Conservation (phyloP, 2,113 vertebrate genomes). For the Pomatostomus ruficeps region DNA sequence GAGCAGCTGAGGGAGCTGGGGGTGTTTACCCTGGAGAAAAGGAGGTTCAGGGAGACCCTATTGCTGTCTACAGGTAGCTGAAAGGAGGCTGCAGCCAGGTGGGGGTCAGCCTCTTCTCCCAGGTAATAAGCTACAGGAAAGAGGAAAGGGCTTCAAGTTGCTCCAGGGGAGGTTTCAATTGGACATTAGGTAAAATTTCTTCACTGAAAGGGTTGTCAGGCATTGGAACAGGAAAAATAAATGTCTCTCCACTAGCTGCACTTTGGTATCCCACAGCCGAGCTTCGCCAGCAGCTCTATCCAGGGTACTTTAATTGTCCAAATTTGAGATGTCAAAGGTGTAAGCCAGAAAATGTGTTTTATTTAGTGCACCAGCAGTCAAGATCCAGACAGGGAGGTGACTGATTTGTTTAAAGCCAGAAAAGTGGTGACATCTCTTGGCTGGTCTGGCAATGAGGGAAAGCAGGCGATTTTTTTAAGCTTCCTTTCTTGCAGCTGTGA, state of each 20-base stretch:
- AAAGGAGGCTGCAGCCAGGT: not conserved
- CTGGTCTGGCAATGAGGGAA: not conserved
- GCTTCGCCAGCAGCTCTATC: not conserved
- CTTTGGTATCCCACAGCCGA: not conserved
- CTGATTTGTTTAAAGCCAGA: not conserved
- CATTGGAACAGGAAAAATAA: not conserved
- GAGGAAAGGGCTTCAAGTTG: not conserved
- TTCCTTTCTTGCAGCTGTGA: not conserved
- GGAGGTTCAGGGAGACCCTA: not conserved
- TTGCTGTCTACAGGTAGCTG: rapidly evolving
- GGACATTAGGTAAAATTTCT: not conserved
- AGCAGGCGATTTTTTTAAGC: not conserved
- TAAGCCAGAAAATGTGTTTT: not conserved
- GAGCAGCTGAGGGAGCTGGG: not conserved
- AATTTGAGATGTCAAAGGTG: not conserved
- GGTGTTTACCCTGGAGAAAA: not conserved
- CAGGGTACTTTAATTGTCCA: not conserved
- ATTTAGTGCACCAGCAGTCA: not conserved
- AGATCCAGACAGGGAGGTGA: not conserved
- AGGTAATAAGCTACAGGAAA: not conserved
- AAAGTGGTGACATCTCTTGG: not conserved
- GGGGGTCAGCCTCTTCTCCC: not conserved
- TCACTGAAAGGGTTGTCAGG: not conserved
- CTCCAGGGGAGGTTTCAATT: not conserved
- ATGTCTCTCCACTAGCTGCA: not conserved